Evolutionary conservation across 2,113 vertebrate species (phyloP).

Genomic region (Sus scrofa): T2T-Sscrofa CM000818.6:130116501-130117000

Average conservation of each 20-base stretch:
- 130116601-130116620: fast-evolving
- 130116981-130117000: too few species aligned
- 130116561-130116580: background rate
- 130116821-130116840: too few species aligned
- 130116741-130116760: background rate
- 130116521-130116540: background rate
- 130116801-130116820: too few species aligned
- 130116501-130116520: background rate
- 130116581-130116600: background rate
- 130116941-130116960: too few species aligned
- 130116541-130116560: background rate
- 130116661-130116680: background rate
- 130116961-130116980: too few species aligned
- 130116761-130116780: too few species aligned
- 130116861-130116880: too few species aligned
- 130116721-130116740: background rate
- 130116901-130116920: too few species aligned
- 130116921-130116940: too few species aligned
- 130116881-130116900: too few species aligned
- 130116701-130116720: background rate
- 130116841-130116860: too few species aligned
- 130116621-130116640: background rate
- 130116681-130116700: background rate
- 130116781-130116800: too few species aligned
- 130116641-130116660: fast-evolving